Conservation (phyloP, 2,797 vertebrate genomes). For the Hapalemur alaotrensis region DNA sequence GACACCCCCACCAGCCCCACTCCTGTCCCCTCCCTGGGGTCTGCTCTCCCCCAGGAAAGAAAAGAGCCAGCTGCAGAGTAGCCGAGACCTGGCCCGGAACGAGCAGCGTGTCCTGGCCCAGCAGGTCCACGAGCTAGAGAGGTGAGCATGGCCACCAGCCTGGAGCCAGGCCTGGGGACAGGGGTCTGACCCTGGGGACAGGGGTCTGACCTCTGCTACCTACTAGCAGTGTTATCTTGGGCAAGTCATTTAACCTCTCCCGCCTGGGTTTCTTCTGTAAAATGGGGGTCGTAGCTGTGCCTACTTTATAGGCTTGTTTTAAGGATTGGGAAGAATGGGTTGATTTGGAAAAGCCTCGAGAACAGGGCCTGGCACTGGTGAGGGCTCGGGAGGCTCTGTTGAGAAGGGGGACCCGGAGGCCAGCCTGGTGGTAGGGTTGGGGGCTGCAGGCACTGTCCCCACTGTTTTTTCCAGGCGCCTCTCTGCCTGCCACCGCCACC, state of each 20-base stretch:
- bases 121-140: conserved; percentile 43
- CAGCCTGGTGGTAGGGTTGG: not conserved
- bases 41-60: conserved; percentile 63
- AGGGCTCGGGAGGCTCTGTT: no score
- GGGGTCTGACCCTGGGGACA: not conserved
- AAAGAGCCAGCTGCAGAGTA: conserved; percentile 58
- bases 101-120: conserved; percentile 58
- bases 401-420: fast-evolving
- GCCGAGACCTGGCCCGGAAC: conserved; percentile 57
- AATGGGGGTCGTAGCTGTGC: not conserved
- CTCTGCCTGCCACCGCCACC: not conserved
- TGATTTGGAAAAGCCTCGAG: fast-evolving
- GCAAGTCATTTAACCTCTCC: not conserved
- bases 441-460: not conserved
- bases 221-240: not conserved
- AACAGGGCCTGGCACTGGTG: fast-evolving
- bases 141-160: not conserved
- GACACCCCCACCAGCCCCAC: not conserved
- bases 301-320: not conserved
- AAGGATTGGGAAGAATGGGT: fast-evolving
- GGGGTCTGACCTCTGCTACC: not conserved
- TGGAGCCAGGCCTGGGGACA: not conserved
- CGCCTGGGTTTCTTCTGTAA: not conserved
- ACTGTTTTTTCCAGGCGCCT: conserved; percentile 16
- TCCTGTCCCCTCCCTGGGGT: not conserved